These are phyloP conservation scores for Merops nubicus DNA, from an alignment of 2,113 vertebrate genomes.

Conservation along the genomic window DNA sequence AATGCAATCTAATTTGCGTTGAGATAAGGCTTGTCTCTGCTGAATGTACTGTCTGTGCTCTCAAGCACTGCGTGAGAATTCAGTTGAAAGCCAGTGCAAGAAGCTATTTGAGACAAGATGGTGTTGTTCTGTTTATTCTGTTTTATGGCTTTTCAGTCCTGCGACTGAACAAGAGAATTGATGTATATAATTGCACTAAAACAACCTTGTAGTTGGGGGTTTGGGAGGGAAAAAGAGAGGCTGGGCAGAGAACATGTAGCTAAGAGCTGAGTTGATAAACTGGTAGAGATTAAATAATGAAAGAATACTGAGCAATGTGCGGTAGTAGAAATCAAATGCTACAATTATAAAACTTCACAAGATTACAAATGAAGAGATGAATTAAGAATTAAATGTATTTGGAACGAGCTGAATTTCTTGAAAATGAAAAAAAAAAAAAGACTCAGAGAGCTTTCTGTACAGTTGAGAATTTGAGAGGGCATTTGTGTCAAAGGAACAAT, in stretches of 20 bases:
- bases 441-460: background rate
- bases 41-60: background rate
- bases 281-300: background rate
- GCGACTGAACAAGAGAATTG: background rate
- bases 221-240: background rate
- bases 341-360: background rate
- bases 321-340: background rate
- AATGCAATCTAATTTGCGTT: background rate
- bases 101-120: background rate
- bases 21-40: background rate
- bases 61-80: background rate
- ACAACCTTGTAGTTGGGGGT: background rate
- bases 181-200: background rate
- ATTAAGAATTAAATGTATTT: background rate
- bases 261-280: background rate
- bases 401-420: background rate
- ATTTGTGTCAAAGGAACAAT: background rate
- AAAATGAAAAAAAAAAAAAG: background rate
- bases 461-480: accelerated
- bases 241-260: background rate
- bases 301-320: background rate
- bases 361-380: background rate
- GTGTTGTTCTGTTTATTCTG: background rate
- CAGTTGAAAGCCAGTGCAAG: background rate
- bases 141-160: background rate